Evolutionary conservation across 2,888 invertebrate species (phyloP).

Genomic region (Camponotus fellah): DNA sequence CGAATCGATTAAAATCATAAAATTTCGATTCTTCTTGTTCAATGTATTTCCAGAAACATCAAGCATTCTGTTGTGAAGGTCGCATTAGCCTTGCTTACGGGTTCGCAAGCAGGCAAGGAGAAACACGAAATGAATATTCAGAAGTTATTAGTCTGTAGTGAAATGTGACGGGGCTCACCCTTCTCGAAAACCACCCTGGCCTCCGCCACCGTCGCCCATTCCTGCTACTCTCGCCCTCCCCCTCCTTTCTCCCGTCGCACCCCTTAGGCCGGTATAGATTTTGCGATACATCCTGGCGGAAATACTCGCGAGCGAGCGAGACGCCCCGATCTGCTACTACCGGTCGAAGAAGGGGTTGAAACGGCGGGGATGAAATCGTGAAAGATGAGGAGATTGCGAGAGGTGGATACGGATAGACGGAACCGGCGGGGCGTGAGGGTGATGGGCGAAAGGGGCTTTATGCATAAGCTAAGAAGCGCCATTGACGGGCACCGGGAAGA

Average conservation of each 20-base stretch:
- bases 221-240: slow-evolving; percentile 64
- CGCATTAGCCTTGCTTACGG: slow-evolving; percentile 84
- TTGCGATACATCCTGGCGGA: slow-evolving; percentile 84
- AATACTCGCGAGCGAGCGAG: slow-evolving; percentile 76
- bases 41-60: not conserved
- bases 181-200: slow-evolving; percentile 81
- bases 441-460: slow-evolving; percentile 81
- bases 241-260: slow-evolving; percentile 64
- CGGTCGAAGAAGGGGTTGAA: slow-evolving; percentile 79
- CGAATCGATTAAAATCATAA: not conserved
- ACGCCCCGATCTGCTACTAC: slow-evolving; percentile 68
- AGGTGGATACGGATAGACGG: slow-evolving; percentile 64
- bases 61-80: slow-evolving; percentile 78
- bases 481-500: slow-evolving; percentile 78
- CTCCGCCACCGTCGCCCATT: slow-evolving; percentile 75
- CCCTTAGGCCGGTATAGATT: slow-evolving; percentile 83
- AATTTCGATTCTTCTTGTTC: slow-evolving; percentile 8
- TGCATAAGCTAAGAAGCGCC: slow-evolving; percentile 84
- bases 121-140: slow-evolving; percentile 86
- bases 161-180: slow-evolving; percentile 86
- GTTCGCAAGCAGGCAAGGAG: slow-evolving; percentile 84
- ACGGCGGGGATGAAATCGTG: slow-evolving; percentile 69
- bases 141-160: slow-evolving; percentile 86
- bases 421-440: slow-evolving; percentile 61
- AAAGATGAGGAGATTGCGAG: slow-evolving; percentile 67